Conservation (phyloP, 2,113 vertebrate species). For the Gobius niger region DNA sequence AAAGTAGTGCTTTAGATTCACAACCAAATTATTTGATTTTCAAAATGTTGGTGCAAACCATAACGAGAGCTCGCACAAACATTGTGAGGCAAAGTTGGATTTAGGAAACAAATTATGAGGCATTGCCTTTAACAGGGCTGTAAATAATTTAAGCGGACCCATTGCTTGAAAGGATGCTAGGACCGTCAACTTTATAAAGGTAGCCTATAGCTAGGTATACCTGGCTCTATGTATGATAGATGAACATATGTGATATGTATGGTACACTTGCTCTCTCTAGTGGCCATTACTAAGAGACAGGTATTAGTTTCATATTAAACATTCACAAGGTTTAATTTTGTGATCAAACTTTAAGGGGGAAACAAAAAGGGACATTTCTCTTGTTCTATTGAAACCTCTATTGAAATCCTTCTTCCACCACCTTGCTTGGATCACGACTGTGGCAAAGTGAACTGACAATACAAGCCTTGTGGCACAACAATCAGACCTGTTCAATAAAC, state of each 20-base stretch:
- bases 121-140: too few species aligned
- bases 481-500: conserved; percentile 7
- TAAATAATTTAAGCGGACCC: too few species aligned
- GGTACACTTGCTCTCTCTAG: background rate
- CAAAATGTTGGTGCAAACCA: too few species aligned
- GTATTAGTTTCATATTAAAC: background rate
- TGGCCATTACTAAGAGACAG: background rate
- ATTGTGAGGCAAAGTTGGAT: too few species aligned
- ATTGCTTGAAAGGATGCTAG: too few species aligned
- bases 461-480: conserved; percentile 7
- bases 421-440: conserved; percentile 8
- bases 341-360: background rate
- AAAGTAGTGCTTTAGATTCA: too few species aligned
- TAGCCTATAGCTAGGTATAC: background rate
- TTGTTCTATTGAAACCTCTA: background rate
- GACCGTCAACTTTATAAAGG: background rate
- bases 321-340: background rate
- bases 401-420: background rate
- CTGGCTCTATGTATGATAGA: background rate
- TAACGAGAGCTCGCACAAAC: too few species aligned
- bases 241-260: background rate
- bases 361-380: background rate
- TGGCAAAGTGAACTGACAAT: conserved; percentile 9
- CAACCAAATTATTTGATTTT: too few species aligned
- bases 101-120: too few species aligned